phyloP scores from a whole-genome alignment of 2,888 invertebrate species.

The Cosmia pyralina region DNA sequence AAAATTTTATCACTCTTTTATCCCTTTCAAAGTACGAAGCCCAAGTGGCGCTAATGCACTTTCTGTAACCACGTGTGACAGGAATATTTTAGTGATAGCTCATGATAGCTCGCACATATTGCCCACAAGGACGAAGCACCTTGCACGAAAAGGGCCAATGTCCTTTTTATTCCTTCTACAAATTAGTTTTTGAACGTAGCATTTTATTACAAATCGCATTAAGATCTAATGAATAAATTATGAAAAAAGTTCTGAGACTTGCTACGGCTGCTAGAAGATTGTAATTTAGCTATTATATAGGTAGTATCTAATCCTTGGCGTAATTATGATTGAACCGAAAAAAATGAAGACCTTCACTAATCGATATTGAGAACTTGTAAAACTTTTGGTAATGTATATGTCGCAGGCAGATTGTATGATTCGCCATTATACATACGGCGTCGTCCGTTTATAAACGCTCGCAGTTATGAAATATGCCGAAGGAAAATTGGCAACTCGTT shows the following conservation, averaged over 20 bases:
- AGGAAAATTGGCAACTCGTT: no score
- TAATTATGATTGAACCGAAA: constrained; percentile 5
- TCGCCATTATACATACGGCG: no score
- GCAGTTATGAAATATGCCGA: no score
- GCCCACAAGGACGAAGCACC: not conserved
- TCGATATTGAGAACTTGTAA: constrained; percentile 6
- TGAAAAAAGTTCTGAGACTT: constrained; percentile 13
- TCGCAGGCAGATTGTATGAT: no score
- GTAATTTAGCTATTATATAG: constrained; percentile 19
- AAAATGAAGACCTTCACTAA: not conserved
- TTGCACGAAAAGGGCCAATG: not conserved
- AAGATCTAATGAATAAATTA: constrained; percentile 44
- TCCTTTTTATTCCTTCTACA: constrained; percentile 18
- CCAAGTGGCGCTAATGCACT: constrained; percentile 56
- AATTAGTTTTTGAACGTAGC: constrained; percentile 11
- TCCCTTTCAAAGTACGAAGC: constrained; percentile 48
- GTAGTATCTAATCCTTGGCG: constrained; percentile 1
- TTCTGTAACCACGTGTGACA: constrained; percentile 47
- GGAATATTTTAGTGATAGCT: constrained; percentile 36
- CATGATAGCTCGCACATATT: constrained; percentile 27
- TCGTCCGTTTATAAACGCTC: no score
- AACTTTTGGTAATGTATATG: not conserved
- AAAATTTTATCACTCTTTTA: constrained; percentile 58
- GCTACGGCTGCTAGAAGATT: constrained; percentile 16
- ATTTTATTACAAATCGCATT: constrained; percentile 22